Evolutionary conservation across 2,113 vertebrate species (phyloP).

Genomic region (Myotis davidii): DNA sequence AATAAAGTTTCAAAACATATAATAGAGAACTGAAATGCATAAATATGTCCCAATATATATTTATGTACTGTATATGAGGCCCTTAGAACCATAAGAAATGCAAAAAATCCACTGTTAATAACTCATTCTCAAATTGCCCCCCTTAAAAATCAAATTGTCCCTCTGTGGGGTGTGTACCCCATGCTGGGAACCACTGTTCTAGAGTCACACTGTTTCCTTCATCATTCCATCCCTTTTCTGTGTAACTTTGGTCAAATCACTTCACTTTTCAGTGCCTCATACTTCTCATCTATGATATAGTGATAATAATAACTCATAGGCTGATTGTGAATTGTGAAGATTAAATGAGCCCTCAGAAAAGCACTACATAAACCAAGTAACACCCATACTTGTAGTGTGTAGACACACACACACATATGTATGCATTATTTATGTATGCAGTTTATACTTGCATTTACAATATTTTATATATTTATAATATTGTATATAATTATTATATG

Average conservation of each 20-base stretch:
- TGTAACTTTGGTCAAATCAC: not conserved
- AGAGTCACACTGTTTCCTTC: not conserved
- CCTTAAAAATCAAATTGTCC: too few species aligned
- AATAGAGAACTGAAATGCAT: too few species aligned
- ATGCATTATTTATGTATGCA: not conserved
- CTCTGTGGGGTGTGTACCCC: too few species aligned
- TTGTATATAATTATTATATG: not conserved
- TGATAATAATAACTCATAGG: not conserved
- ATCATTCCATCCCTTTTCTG: not conserved
- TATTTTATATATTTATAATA: not conserved
- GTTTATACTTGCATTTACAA: not conserved
- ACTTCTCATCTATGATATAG: not conserved
- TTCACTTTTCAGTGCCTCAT: not conserved
- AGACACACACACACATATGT: not conserved
- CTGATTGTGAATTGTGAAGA: not conserved
- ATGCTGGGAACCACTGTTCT: not conserved
- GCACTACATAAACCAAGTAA: not conserved
- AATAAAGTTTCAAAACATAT: too few species aligned
- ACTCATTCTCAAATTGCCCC: too few species aligned
- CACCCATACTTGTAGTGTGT: not conserved
- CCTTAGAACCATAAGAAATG: too few species aligned
- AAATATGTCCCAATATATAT: too few species aligned
- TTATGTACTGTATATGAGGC: too few species aligned
- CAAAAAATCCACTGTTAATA: too few species aligned
- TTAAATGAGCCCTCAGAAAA: not conserved